These are phyloP conservation scores for Eumaeus atala DNA, from an alignment of 1,140 invertebrate genomes.

Conservation along the genomic window DNA sequence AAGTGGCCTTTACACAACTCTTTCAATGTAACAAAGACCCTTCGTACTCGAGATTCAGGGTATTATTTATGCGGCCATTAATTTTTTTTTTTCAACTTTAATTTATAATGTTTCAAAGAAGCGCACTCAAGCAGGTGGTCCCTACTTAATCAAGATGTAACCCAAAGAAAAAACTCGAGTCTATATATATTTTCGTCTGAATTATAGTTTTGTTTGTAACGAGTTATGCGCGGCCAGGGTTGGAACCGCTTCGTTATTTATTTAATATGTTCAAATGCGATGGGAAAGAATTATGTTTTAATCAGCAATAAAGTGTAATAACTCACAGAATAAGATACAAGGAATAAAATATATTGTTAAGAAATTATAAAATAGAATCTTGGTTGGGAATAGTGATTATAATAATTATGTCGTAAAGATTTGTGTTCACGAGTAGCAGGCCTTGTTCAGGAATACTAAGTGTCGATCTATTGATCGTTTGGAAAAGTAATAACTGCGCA, in stretches of 20 bases:
- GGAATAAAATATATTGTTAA: too few species aligned
- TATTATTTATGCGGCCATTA: conserved; percentile 64
- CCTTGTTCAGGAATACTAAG: too few species aligned
- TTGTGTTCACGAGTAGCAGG: too few species aligned
- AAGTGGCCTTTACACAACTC: conserved; percentile 9
- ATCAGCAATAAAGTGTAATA: conserved; percentile 57
- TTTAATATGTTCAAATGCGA: conserved; percentile 63
- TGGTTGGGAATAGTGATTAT: too few species aligned
- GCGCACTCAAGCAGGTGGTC: conserved; percentile 62
- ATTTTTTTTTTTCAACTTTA: conserved; percentile 59
- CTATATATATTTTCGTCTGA: conserved; percentile 64
- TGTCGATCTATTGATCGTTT: too few species aligned
- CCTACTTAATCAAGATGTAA: conserved; percentile 72
- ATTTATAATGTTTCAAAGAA: conserved; percentile 62
- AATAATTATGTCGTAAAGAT: too few species aligned
- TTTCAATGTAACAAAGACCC: conserved; percentile 8
- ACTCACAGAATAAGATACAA: too few species aligned
- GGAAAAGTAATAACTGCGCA: too few species aligned
- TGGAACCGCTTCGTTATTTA: conserved; percentile 50
- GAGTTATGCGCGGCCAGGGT: conserved; percentile 46
- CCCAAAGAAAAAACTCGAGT: conserved; percentile 61
- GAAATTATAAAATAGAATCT: too few species aligned
- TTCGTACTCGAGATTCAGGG: conserved; percentile 50
- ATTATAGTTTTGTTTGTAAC: conserved; percentile 58
- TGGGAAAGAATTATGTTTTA: conserved; percentile 60